A percentile compares a stretch with the other conserved stretches of the same genome.
Conservation (phyloP, 2,888 invertebrate species). For the Selenia dentaria region DNA sequence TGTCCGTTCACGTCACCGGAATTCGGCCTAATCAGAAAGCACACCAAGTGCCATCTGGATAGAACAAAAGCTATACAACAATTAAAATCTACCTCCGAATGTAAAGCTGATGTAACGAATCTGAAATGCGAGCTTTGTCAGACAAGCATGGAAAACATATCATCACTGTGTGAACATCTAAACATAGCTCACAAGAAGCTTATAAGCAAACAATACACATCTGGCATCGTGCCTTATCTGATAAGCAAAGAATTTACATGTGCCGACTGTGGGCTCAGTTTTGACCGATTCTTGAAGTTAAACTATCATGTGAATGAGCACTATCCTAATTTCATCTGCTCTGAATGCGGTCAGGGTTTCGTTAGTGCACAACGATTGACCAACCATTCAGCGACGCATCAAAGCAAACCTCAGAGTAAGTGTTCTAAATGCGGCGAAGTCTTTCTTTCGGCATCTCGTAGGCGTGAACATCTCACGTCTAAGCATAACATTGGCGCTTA, state of each 20-base stretch:
- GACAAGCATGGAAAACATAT: constrained; percentile 41
- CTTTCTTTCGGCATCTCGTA: constrained; percentile 49
- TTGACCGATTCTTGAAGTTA: constrained; percentile 59
- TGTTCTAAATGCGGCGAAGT: constrained; percentile 60
- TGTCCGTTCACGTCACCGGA: constrained; percentile 41
- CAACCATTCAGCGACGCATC: constrained; percentile 5
- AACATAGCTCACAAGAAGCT: constrained; percentile 4
- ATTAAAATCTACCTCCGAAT: constrained; percentile 30
- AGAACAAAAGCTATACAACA: neutral
- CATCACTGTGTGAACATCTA: constrained; percentile 58
- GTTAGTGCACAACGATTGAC: constrained; percentile 7
- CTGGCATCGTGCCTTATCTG: constrained; percentile 57
- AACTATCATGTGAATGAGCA: constrained; percentile 53
- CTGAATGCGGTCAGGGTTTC: constrained; percentile 5
- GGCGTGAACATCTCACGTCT: constrained; percentile 50
- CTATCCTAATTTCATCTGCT: constrained; percentile 4
- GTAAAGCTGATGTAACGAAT: constrained; percentile 63
- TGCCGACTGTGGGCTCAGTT: constrained; percentile 55
- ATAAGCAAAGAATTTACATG: constrained; percentile 54
- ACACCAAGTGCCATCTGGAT: neutral
- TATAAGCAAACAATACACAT: constrained; percentile 41
- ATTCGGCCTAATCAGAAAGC: constrained; percentile 5
- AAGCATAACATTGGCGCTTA: constrained; percentile 49
- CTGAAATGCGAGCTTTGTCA: constrained; percentile 60
- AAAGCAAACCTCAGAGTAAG: constrained; percentile 32